A percentile compares a stretch with the other conserved stretches of the same genome.
Evolutionary conservation across 2,113 vertebrate species (phyloP).

Genomic region (Podocnemis expansa): DNA sequence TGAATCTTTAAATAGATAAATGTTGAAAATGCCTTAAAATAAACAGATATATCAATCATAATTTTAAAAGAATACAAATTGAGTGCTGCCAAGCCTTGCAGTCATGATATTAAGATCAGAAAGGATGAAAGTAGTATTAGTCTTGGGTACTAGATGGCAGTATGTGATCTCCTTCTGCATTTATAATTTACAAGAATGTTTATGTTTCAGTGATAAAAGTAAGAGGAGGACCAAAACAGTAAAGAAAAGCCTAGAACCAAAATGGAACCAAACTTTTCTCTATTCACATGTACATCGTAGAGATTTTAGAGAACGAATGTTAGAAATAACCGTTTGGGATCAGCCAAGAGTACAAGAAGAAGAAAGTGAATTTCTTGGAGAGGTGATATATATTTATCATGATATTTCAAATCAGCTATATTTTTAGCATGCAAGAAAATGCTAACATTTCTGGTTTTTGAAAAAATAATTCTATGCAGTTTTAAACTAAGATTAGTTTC

Average conservation of each 20-base stretch:
- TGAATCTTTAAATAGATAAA: background rate
- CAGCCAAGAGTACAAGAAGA: conserved; percentile 97
- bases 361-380: conserved; percentile 97
- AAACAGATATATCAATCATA: background rate
- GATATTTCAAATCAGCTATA: background rate
- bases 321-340: conserved; percentile 99
- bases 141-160: conserved; percentile 20
- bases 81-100: background rate
- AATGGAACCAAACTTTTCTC: conserved; percentile 98
- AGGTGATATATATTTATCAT: conserved; percentile 84
- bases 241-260: conserved; percentile 95
- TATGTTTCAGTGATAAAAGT: conserved; percentile 92
- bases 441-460: background rate
- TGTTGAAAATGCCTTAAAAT: background rate
- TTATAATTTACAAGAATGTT: conserved; percentile 42
- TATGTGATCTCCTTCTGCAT: conserved; percentile 24
- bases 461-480: background rate
- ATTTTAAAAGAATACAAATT: background rate
- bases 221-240: conserved; percentile 98
- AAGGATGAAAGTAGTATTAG: background rate
- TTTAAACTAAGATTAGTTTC: conserved; percentile 31
- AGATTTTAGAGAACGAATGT: conserved; percentile 98
- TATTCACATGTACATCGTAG: conserved; percentile 97
- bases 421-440: background rate
- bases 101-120: background rate